Evolutionary conservation across 1,140 invertebrate species (phyloP).

Genomic region (Belonocnema kinseyi): DNA sequence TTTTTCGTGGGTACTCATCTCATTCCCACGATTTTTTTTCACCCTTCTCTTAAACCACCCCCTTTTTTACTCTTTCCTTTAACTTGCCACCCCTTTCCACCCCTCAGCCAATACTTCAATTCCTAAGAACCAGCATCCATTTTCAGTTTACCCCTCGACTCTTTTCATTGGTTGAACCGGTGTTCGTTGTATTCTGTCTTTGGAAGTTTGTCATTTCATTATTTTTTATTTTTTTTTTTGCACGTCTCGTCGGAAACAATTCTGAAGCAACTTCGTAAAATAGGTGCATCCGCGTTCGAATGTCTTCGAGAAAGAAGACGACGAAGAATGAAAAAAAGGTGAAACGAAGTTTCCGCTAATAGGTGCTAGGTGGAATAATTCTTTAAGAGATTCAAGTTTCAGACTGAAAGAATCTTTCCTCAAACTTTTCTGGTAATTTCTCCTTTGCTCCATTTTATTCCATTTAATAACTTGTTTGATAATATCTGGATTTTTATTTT

Average conservation of each 20-base stretch:
- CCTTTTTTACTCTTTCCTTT: conserved; percentile 12
- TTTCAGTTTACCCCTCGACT: conserved; percentile 22
- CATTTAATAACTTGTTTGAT: too few relatives aligned
- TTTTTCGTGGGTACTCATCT: not conserved
- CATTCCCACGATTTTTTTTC: conserved; percentile 10
- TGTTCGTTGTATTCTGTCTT: conserved; percentile 12
- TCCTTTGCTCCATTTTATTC: too few relatives aligned
- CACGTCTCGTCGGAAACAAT: conserved; percentile 7
- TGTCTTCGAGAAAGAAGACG: not conserved
- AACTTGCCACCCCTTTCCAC: not conserved
- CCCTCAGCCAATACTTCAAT: not conserved
- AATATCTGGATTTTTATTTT: too few relatives aligned
- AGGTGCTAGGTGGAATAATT: not conserved
- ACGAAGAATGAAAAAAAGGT: not conserved
- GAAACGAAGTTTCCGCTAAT: not conserved
- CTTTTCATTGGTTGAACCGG: conserved; percentile 21
- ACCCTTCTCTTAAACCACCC: not conserved
- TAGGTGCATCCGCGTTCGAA: conserved; percentile 1
- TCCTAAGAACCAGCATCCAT: conserved; percentile 25
- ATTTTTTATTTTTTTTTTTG: not conserved
- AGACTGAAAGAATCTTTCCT: too few relatives aligned
- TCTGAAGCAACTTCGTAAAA: conserved; percentile 4
- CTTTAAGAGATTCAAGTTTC: not conserved
- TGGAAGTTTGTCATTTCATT: conserved; percentile 29
- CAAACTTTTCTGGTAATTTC: too few relatives aligned